Evolutionary conservation across 1,140 invertebrate genomes (phyloP), one percentile per base, ranked within the genome.

Genomic region (Phenacoccus solenopsis): DNA sequence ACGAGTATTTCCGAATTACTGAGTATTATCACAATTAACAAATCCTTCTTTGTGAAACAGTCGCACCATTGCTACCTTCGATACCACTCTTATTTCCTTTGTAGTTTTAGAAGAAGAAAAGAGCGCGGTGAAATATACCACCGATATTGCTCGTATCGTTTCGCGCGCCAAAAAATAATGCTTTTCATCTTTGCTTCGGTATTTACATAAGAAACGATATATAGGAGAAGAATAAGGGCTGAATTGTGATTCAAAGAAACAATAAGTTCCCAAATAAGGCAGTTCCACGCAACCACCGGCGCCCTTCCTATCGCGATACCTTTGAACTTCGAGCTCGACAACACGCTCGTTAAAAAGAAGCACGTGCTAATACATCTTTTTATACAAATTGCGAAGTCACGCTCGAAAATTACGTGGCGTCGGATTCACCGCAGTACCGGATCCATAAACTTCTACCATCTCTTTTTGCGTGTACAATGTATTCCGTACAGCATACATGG

Each of bases 151-250:
- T 3, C 38, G 38, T 49, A 49, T 49, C 38, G 16, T 49, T 49
- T 49, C 4, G n/a, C 38, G 4, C 38, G 38, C 38, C 20, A 49
- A 5, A 64, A 10, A 64, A 64, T 24, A 64, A 64, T 64, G 59
- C 12, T 22, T 20, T 64, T 64, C 25, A 64, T 64, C 21, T 25
- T 49, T 22, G 59, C 1, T 64, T 64, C 59, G 59, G 22, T 64
- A 64, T 64, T 64, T 64, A 64, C 59, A 64, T 64, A 64, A 64
- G 59, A 64, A 64, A 64, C 59, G 59, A 64, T 64, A 64, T n/a
- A n/a, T 27, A 64, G 22, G 25, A 27, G 59, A 64, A 64, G 25
- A 64, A 64, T 64, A 27, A 64, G 25, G 59, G 25, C 59, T 20
- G 25, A 64, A 64, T 64, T 64, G 59, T 64, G 25, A 64, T 64